phyloP scores from a whole-genome alignment of 2,797 vertebrate species.

The Rousettus madagascariensis region DNA sequence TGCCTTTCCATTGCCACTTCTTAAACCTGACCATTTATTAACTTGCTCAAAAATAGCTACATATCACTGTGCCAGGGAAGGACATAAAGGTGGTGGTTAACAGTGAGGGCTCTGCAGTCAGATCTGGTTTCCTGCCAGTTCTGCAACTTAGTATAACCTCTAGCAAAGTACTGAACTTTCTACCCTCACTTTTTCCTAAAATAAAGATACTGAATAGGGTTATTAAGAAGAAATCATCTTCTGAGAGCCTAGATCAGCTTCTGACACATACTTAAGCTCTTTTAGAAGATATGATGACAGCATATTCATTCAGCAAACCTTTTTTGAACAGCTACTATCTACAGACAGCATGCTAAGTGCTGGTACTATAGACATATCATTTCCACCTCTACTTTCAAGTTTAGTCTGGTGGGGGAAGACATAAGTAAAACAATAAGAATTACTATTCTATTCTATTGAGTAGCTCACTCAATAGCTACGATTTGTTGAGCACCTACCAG shows the following conservation, averaged over 20 bases:
- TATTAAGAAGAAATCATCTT: slow-evolving; percentile 41
- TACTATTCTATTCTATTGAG: not conserved
- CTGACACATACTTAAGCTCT: not conserved
- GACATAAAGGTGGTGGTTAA: not conserved
- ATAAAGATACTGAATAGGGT: not conserved
- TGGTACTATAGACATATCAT: not conserved
- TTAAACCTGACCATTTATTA: slow-evolving; percentile 65
- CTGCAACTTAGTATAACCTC: not conserved
- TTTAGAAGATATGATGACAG: not conserved
- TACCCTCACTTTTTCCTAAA: not conserved
- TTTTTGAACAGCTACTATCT: not conserved
- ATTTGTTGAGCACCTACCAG: not conserved
- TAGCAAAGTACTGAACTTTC: not conserved
- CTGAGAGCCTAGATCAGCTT: not conserved
- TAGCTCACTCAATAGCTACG: not conserved
- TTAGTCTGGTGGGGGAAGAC: not conserved
- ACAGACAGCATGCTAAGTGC: not conserved
- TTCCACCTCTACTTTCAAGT: not conserved
- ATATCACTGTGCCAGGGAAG: not conserved
- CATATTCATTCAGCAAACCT: not conserved
- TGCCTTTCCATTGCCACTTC: slow-evolving; percentile 35
- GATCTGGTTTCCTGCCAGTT: not conserved
- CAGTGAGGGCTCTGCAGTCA: not conserved
- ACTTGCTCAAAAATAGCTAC: slow-evolving; percentile 46
- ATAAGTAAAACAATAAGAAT: not conserved